These are phyloP conservation scores for Habrosyne pyritoides DNA, from an alignment of 2,888 invertebrate species.

Conservation along the genomic window DNA sequence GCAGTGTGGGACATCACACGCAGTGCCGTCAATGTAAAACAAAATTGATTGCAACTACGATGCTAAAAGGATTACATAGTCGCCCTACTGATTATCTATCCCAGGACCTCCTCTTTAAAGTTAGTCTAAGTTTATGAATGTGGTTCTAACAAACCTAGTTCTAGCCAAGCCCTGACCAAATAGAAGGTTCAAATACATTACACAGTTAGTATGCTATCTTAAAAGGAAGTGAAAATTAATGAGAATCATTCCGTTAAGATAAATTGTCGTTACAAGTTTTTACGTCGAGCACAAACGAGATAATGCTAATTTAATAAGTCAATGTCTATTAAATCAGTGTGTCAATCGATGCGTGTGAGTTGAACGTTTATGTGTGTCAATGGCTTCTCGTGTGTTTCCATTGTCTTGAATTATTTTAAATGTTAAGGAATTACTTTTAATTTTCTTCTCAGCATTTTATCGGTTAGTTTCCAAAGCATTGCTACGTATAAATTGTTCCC, in stretches of 20 bases:
- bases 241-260: background rate
- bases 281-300: slow-evolving; percentile 15
- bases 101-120: too few species aligned
- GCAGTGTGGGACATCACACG: too few species aligned
- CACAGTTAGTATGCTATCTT: background rate
- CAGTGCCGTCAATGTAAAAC: too few species aligned
- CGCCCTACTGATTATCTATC: too few species aligned
- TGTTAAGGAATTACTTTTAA: slow-evolving; percentile 9
- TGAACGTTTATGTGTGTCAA: slow-evolving; percentile 25
- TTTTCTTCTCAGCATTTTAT: slow-evolving; percentile 2
- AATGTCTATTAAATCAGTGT: slow-evolving; percentile 25
- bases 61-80: too few species aligned
- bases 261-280: slow-evolving; percentile 15
- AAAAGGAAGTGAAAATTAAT: background rate
- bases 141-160: too few species aligned
- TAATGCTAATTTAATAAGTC: slow-evolving; percentile 20
- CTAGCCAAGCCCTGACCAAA: too few species aligned
- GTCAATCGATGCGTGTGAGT: slow-evolving; percentile 29
- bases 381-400: slow-evolving; percentile 16
- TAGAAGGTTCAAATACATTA: too few species aligned
- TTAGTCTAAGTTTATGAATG: too few species aligned
- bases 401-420: slow-evolving; percentile 2
- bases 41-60: too few species aligned
- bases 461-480: too few species aligned
- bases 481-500: too few species aligned